A percentile compares a stretch with the other conserved stretches of the same genome.
Evolutionary conservation across 2,797 vertebrate species (phyloP).

Genomic region (Serranus cabrilla): DNA sequence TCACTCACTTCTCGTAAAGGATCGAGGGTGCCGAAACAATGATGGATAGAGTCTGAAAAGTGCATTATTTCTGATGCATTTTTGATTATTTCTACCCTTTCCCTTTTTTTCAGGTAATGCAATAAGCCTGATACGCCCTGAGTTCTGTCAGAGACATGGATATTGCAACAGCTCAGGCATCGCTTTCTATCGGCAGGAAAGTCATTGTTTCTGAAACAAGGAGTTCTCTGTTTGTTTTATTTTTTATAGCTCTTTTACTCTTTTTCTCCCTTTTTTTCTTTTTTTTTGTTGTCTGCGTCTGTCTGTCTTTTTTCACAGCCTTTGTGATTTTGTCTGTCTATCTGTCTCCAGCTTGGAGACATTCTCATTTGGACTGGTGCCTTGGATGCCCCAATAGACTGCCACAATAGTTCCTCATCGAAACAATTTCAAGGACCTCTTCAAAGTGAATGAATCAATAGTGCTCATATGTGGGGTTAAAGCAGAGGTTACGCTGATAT

Average conservation of each 20-base stretch:
- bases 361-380: conserved; percentile 82
- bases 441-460: conserved; percentile 86
- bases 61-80: conserved; percentile 89
- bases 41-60: conserved; percentile 90
- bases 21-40: conserved; percentile 87
- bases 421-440: conserved; percentile 85
- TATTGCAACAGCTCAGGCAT: conserved; percentile 81
- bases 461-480: conserved; percentile 83
- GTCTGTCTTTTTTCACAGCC: conserved; percentile 89
- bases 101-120: conserved; percentile 83
- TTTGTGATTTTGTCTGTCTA: conserved; percentile 80
- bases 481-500: conserved; percentile 81
- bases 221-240: conserved; percentile 49
- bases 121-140: conserved; percentile 83
- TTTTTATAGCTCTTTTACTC: conserved; percentile 73
- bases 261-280: conserved; percentile 58
- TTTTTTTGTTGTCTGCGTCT: conserved; percentile 82
- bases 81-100: conserved; percentile 87
- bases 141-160: conserved; percentile 85
- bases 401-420: conserved; percentile 78
- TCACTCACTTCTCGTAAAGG: conserved; percentile 85
- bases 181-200: conserved; percentile 74
- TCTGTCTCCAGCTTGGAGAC: conserved; percentile 80
- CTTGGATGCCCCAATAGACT: conserved; percentile 75
- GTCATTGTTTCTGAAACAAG: conserved; percentile 82